phyloP scores from a whole-genome alignment of 2,888 invertebrate genomes.

The Amiota mariae region DNA sequence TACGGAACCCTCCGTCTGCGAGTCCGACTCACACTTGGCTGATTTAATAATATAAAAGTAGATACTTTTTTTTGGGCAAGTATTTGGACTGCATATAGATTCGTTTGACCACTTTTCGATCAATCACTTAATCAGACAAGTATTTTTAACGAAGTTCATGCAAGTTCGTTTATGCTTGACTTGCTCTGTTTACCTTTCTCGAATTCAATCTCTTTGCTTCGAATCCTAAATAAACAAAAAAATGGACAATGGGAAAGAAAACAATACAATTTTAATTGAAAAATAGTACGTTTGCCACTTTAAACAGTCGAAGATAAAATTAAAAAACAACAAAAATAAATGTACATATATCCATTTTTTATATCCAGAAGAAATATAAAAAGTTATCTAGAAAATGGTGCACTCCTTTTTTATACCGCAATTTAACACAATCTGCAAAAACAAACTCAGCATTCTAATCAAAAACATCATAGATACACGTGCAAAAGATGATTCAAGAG shows the following conservation, averaged over 20 bases:
- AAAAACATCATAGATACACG: no score
- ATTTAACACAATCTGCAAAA: constrained; percentile 62
- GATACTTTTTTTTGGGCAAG: no score
- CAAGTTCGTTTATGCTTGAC: constrained; percentile 41
- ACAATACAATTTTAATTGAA: constrained; percentile 74
- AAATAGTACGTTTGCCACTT: constrained; percentile 49
- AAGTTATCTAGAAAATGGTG: constrained; percentile 42
- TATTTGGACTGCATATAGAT: no score
- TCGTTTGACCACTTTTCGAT: neutral
- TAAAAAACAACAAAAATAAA: constrained; percentile 40
- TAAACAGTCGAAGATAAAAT: constrained; percentile 17
- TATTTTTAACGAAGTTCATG: constrained; percentile 39
- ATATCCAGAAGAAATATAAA: no score
- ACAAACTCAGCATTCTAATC: constrained; percentile 59
- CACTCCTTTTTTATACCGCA: constrained; percentile 18
- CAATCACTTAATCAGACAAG: constrained; percentile 7
- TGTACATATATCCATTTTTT: constrained; percentile 28
- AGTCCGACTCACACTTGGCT: no score
- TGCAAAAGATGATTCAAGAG: neutral
- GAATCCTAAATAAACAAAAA: constrained; percentile 70
- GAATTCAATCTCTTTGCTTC: constrained; percentile 36
- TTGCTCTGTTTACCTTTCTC: constrained; percentile 45
- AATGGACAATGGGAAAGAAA: constrained; percentile 71
- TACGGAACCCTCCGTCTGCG: no score
- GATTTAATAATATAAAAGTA: no score